Base-by-base conservation (phyloP, 2,113 vertebrate species). In the Sinocyclocheilus anophthalmus region DNA sequence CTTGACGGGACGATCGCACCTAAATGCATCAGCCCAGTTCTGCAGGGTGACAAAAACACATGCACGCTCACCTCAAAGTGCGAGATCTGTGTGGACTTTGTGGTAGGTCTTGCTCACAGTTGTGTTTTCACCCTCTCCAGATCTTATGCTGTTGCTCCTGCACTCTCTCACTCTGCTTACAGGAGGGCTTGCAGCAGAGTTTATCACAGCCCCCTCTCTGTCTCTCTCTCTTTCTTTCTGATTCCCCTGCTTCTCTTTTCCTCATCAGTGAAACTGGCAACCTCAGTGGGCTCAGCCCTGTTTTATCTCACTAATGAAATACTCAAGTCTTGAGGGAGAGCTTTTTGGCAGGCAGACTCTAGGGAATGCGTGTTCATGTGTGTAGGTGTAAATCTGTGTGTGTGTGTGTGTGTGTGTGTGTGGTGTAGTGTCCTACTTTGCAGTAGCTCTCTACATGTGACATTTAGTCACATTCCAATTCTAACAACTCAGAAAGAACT, bases 271-370 rank as follows among this genome's bases (percentile, higher is more conserved):
- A 88, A 85, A 90, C 90, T 93, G 94, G 93, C 94, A 93, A 92
- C 82, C 89, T 87, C 18, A 87, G 88, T 87, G 30, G 88, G 89
- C 92, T 93, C 91, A 92, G 93, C 91, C 90, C 92, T 92, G 92
- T 90, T 94, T 93, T 91, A 94, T 94, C 94, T 94, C 94, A 91
- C 89, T 92, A 92, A 92, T 92, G 92, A 94, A 96, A 94, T 93
- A 91, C 92, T 94, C 82, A 91, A 92, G 88, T 91, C 91, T 91
- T 88, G 87, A 85, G 89, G 86, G 85, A 89, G 69, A 77, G 57
- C 91, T 89, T 87, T 91, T 90, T 92, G 92, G 91, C 90, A 91
- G 87, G 83, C 67, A 86, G 55, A 72, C 73, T 85, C 80, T 69
- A 80, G 84, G 63, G 61, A 85, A 76, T 89, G 73, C 82, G 87